A percentile compares a stretch with the other conserved stretches of the same genome.
phyloP scores from a whole-genome alignment of 2,888 invertebrate genomes.

The Coecobrya sp. region DNA sequence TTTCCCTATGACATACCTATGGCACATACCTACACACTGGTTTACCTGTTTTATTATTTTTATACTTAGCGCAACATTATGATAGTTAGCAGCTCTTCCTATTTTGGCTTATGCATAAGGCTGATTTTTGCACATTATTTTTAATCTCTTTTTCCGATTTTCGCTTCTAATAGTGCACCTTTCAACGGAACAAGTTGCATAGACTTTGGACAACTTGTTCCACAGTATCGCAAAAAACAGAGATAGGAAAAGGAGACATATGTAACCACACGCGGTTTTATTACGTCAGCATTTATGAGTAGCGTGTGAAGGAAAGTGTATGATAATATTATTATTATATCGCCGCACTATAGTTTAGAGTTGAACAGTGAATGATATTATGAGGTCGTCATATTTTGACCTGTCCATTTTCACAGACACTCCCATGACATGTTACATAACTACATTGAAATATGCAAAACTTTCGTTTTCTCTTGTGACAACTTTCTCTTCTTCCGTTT shows the following conservation, averaged over 20 bases:
- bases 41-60: no score
- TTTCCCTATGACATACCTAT: no score
- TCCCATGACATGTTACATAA: constrained; percentile 52
- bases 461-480: constrained; percentile 40
- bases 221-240: background rate
- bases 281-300: background rate
- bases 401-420: constrained; percentile 35
- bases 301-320: background rate
- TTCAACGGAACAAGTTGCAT: no score
- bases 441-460: constrained; percentile 49
- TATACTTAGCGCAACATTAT: no score
- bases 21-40: no score
- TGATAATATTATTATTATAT: background rate
- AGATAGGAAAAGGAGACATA: background rate
- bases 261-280: background rate
- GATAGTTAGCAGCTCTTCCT: no score
- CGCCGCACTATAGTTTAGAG: background rate
- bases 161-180: no score
- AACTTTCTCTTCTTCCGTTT: constrained; percentile 11
- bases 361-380: constrained; percentile 27
- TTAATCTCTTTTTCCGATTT: no score
- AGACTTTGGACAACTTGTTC: no score
- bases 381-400: constrained; percentile 50
- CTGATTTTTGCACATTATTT: no score
- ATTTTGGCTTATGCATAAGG: no score